Base-by-base conservation (phyloP, 2,888 invertebrate genomes). In the Aradus depressus region DNA sequence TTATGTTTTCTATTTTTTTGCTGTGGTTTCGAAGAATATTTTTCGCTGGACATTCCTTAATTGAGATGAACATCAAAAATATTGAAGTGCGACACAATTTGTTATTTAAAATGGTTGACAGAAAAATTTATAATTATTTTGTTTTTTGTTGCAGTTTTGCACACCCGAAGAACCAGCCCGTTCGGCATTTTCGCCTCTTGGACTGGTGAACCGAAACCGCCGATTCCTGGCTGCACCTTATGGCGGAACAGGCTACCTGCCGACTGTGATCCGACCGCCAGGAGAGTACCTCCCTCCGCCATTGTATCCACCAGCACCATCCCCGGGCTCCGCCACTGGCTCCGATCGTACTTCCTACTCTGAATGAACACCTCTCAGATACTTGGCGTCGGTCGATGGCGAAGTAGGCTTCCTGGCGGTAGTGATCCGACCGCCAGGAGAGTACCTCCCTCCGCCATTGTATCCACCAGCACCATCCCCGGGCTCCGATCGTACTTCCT, bases 361-460 rank as follows among this genome's bases (percentile, higher is more conserved):
- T 23, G 74, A 75, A 66, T 74, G 68, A 64, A 64, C 23, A 31
- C 37, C 39, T 34, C 25, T 39, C 21, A n/a, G 87, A 53, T 87
- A 87, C 66, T 68, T 88, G 1, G 80, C 86, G 0, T 85, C 87
- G 0, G 87, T 87, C 0, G 87, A 87, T 65, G 77, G 84, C 14
- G 86, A 87, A 3, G 85, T 87, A 0, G 86, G 86, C 1, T 88
- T 86, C 64, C 67, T 88, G 45, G 82, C 87, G 0, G 85, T 86
- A 0, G 83, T 88, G 19, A 82, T 87, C 64, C 72, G 74, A 60
- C 56, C 64, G 69, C 56, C 70, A 2, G 62, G 66, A 4, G 59
- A 68, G 44, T 68, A 68, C 54, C 62, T 61, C 16, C 54, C 67
- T 35, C 64, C 69, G 6, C 60, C 56, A 50, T 58, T 51, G 55